phyloP scores from a whole-genome alignment of 1,140 invertebrate species.

The Fragariocoptes setiger region DNA sequence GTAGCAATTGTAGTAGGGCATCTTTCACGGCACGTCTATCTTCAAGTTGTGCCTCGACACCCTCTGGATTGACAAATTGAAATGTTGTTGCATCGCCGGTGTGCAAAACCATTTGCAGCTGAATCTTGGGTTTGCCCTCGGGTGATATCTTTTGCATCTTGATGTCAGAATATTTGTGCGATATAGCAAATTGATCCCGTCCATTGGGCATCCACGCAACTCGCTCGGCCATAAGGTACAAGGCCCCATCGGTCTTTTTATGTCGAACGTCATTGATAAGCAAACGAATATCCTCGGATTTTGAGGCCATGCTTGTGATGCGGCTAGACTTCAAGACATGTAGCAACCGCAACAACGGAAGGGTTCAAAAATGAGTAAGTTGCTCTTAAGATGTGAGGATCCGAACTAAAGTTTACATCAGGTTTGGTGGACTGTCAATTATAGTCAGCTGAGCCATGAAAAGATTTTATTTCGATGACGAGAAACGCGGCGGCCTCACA shows the following conservation, averaged over 20 bases:
- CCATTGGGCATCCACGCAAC: constrained; percentile 70
- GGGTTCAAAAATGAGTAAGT: too few species aligned
- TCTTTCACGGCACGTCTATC: constrained; percentile 82
- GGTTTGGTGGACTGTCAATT: too few species aligned
- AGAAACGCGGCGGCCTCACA: too few species aligned
- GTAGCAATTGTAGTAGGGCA: constrained; percentile 52
- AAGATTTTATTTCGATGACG: too few species aligned
- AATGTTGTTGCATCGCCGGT: constrained; percentile 79
- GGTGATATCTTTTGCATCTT: constrained; percentile 96
- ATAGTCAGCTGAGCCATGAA: too few species aligned
- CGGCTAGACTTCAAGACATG: too few species aligned
- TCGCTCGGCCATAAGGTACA: constrained; percentile 79
- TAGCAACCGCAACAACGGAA: too few species aligned
- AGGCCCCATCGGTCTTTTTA: constrained; percentile 76
- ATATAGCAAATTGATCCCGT: constrained; percentile 62
- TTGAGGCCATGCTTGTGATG: constrained; percentile 11
- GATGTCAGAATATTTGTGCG: constrained; percentile 75
- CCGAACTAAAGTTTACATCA: too few species aligned
- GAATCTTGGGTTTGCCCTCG: constrained; percentile 86
- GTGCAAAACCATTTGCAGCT: constrained; percentile 84
- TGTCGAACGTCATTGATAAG: constrained; percentile 66
- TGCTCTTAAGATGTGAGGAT: too few species aligned
- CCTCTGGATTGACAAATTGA: constrained; percentile 67
- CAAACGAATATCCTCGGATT: constrained; percentile 53
- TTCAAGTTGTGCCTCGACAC: constrained; percentile 43